These are phyloP conservation scores for Neopipo cinnamomea DNA, from an alignment of 2,113 vertebrate genomes.

Conservation along the genomic window DNA sequence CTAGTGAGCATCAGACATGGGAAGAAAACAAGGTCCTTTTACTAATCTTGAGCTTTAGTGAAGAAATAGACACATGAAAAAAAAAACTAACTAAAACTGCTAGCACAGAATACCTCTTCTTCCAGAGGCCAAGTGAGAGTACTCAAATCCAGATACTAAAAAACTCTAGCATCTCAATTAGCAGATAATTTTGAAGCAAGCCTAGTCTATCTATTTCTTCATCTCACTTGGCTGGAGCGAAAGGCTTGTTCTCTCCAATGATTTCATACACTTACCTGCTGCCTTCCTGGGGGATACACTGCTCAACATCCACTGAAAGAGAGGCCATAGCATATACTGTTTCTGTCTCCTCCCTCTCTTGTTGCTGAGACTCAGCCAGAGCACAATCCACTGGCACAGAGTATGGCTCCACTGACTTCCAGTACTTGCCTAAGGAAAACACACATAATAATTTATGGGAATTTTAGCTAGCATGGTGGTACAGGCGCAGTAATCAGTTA, in stretches of 20 bases:
- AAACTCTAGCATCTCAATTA: neutral
- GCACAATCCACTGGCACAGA: conserved; percentile 68
- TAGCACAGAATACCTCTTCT: neutral
- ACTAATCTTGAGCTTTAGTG: neutral
- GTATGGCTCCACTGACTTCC: conserved; percentile 76
- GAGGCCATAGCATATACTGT: conserved; percentile 77
- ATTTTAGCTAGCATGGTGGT: conserved; percentile 59
- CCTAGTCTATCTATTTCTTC: neutral
- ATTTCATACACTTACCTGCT: conserved; percentile 69
- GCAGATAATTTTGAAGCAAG: neutral
- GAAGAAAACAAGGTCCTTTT: neutral
- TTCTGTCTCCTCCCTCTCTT: conserved; percentile 78
- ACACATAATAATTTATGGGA: conserved; percentile 59
- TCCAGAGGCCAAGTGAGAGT: neutral
- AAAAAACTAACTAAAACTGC: neutral
- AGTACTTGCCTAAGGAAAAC: conserved; percentile 79
- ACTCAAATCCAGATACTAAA: neutral
- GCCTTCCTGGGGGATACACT: conserved; percentile 66
- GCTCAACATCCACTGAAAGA: conserved; percentile 78
- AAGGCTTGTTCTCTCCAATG: neutral
- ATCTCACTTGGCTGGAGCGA: accelerated
- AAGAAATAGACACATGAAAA: neutral
- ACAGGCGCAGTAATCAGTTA: conserved; percentile 52
- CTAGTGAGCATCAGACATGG: neutral
- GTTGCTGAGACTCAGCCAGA: conserved; percentile 73